Base-by-base conservation (phyloP, 2,888 invertebrate genomes). In the Marasmarcha lunaedactyla region DNA sequence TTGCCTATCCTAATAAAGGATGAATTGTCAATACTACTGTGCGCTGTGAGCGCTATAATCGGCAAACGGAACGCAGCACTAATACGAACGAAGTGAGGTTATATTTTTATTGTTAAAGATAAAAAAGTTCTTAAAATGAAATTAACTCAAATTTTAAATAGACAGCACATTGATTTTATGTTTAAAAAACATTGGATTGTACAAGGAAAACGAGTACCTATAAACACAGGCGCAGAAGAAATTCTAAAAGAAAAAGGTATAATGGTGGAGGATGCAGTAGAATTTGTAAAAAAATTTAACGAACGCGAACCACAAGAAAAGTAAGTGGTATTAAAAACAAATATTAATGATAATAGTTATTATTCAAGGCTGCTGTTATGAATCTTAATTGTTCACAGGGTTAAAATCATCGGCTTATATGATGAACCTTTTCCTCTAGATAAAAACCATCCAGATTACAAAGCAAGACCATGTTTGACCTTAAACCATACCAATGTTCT, bases 141-240 rank as follows among this genome's bases (percentile, higher is more conserved):
- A 51, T 51, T 91, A 33, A 86, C 90, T 10, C 79, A 79, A 44
- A 70, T 85, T 44, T 69, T 92, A 49, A 83, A 69, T 42, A 79
- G 87, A 20, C 91, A 92, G 55, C 90, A 93, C 59, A 85, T 92
- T 49, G 91, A 86, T 35, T 88, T 90, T 79, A 87, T 88, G 79
- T 88, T 90, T 48, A 89, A 89, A 63, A 86, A 83, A 46, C 87
- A 91, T 63, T 94, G 94, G 94, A 67, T 86, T 46, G 51, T 86
- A 1, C 89, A 90, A 69, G 88, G 90, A 0, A 87, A 87, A 59
- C 84, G 88, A 46, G 72, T 72, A 43, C 74, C 89, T 0, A 46
- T 67, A 3, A 85, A 89, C 38, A 86, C 86, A 1, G 81, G 81
- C 0, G 73, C 87, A 1, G 86, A 87, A 50, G 63, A 78, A 20